Evolutionary conservation across 2,888 invertebrate genomes (phyloP).

Genomic region (Aradus depressus): DNA sequence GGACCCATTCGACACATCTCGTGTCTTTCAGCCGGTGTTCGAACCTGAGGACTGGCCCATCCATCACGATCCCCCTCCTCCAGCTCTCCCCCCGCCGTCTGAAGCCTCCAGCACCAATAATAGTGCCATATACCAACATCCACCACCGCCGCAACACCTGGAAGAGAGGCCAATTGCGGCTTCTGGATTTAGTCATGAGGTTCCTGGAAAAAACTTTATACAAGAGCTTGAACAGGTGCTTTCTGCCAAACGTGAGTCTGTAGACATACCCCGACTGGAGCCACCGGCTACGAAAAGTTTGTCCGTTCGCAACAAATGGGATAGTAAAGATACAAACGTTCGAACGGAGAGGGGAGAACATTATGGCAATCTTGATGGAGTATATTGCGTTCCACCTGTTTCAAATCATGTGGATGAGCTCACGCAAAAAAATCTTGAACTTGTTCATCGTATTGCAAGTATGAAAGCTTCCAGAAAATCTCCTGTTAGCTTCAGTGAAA

Average conservation of each 20-base stretch:
- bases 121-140: neutral
- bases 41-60: slow-evolving; percentile 36
- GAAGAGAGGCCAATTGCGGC: neutral
- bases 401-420: neutral
- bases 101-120: neutral
- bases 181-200: neutral
- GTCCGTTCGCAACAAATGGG: slow-evolving; percentile 17
- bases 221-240: slow-evolving; percentile 6
- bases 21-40: slow-evolving; percentile 37
- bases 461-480: neutral
- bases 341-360: slow-evolving; percentile 14
- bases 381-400: neutral
- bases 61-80: slow-evolving; percentile 11
- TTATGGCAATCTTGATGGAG: slow-evolving; percentile 19
- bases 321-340: slow-evolving; percentile 16
- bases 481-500: neutral
- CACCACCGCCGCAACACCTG: neutral
- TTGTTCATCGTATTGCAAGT: slow-evolving; percentile 1
- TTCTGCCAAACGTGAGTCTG: neutral
- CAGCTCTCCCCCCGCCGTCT: neutral
- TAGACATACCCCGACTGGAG: slow-evolving; percentile 12
- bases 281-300: slow-evolving; percentile 39
- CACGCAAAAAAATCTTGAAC: slow-evolving; percentile 9
- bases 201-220: neutral
- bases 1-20: slow-evolving; percentile 60